Conservation (phyloP, 2,797 vertebrate species). For the Epinephelus coioides region DNA sequence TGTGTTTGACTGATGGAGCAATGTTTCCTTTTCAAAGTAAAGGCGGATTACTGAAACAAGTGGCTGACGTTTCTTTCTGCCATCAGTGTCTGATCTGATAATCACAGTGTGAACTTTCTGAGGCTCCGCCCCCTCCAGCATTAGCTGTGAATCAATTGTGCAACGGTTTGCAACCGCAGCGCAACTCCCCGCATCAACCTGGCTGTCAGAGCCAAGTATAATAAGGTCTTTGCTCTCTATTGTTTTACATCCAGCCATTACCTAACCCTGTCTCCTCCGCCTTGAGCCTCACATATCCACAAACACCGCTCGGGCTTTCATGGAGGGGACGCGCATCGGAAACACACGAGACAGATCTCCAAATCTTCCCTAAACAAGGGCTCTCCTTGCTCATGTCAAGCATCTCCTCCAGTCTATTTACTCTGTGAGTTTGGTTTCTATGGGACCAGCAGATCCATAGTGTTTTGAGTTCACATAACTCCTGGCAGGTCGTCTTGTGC, state of each 20-base stretch:
- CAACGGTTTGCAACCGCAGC: slow-evolving; percentile 43
- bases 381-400: slow-evolving; percentile 70
- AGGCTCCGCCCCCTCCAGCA: slow-evolving; percentile 38
- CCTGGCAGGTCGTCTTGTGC: slow-evolving; percentile 65
- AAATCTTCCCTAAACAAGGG: slow-evolving; percentile 62
- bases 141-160: slow-evolving; percentile 59
- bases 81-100: slow-evolving; percentile 65
- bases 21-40: slow-evolving; percentile 51
- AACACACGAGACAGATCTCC: slow-evolving; percentile 59
- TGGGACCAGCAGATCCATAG: slow-evolving; percentile 64
- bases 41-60: slow-evolving; percentile 60
- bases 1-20: slow-evolving; percentile 56
- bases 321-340: slow-evolving; percentile 35
- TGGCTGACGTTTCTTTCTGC: slow-evolving; percentile 39
- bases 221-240: slow-evolving; percentile 52
- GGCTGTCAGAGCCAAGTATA: slow-evolving; percentile 50
- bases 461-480: slow-evolving; percentile 76
- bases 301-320: slow-evolving; percentile 40
- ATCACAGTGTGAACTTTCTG: slow-evolving; percentile 56
- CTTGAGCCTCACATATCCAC: slow-evolving; percentile 54
- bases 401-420: slow-evolving; percentile 79
- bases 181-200: slow-evolving; percentile 43
- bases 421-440: slow-evolving; percentile 75
- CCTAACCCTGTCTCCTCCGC: slow-evolving; percentile 67
- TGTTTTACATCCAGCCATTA: slow-evolving; percentile 76